phyloP scores from a whole-genome alignment of 2,888 invertebrate species.

The Phortica magna region DNA sequence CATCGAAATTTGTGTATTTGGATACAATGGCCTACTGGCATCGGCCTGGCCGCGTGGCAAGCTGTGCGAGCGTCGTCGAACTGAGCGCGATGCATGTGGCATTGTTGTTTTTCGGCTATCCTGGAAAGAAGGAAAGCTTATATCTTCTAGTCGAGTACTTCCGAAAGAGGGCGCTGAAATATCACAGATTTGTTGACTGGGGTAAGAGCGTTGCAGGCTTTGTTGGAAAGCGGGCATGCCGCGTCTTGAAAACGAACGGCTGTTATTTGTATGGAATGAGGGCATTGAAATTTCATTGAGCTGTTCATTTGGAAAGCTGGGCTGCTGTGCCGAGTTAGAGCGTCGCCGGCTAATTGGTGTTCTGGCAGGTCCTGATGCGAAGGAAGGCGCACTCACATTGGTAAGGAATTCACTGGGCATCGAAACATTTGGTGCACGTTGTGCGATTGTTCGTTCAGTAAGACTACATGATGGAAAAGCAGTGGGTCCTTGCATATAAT shows the following conservation, averaged over 20 bases:
- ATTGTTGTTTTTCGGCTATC: background rate
- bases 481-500: background rate
- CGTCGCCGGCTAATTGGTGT: background rate
- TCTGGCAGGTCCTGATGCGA: background rate
- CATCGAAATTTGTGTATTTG: background rate
- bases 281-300: conserved; percentile 42
- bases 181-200: conserved; percentile 9
- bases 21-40: no score
- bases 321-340: background rate
- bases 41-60: background rate
- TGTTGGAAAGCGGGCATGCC: conserved; percentile 23
- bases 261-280: background rate
- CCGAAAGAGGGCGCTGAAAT: conserved; percentile 9
- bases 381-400: conserved; percentile 44
- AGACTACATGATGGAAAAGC: background rate
- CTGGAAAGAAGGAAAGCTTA: conserved; percentile 2
- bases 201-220: background rate
- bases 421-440: conserved; percentile 1
- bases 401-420: conserved; percentile 39
- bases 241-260: background rate
- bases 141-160: background rate
- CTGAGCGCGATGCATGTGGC: background rate
- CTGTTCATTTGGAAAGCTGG: conserved; percentile 21
- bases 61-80: background rate
- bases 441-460: background rate